phyloP scores from a whole-genome alignment of 2,888 invertebrate genomes.

The Gryllus longicercus region DNA sequence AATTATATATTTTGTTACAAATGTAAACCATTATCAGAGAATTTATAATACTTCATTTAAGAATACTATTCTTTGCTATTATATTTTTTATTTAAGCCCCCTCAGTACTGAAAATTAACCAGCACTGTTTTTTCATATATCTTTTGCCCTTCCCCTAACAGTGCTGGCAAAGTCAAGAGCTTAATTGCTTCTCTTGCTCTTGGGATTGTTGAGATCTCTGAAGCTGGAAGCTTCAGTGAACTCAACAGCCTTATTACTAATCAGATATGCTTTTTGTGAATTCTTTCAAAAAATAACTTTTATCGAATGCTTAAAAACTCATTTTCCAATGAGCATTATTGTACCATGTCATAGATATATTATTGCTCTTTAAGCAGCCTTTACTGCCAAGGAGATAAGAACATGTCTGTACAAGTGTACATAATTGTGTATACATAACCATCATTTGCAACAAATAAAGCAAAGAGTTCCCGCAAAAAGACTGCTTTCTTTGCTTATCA shows the following conservation, averaged over 20 bases:
- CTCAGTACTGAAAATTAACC: background rate
- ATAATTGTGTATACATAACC: background rate
- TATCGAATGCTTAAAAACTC: slow-evolving; percentile 9
- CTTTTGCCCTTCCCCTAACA: background rate
- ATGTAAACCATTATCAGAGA: background rate
- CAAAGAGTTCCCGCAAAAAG: background rate
- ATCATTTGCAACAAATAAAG: slow-evolving; percentile 4
- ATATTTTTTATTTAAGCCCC: background rate
- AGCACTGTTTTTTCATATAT: background rate
- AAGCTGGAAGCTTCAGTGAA: background rate
- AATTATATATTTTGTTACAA: slow-evolving; percentile 5
- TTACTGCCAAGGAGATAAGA: slow-evolving; percentile 1
- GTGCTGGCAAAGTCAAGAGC: background rate
- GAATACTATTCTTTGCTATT: slow-evolving; percentile 2
- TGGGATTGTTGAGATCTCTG: background rate
- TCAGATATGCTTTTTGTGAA: slow-evolving; percentile 11
- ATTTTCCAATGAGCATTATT: slow-evolving; percentile 6
- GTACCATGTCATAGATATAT: slow-evolving; percentile 1
- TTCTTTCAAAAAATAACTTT: slow-evolving; percentile 4
- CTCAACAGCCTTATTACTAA: no score
- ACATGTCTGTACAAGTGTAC: slow-evolving; percentile 1
- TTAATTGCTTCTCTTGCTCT: background rate
- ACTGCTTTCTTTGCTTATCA: background rate
- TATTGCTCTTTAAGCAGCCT: background rate
- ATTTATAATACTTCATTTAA: slow-evolving; percentile 17